Percentiles rank a stretch among this genome's conserved stretches.
Evolutionary conservation across 2,113 vertebrate species (phyloP).

Genomic region (Chlorodrepanis virens): DNA sequence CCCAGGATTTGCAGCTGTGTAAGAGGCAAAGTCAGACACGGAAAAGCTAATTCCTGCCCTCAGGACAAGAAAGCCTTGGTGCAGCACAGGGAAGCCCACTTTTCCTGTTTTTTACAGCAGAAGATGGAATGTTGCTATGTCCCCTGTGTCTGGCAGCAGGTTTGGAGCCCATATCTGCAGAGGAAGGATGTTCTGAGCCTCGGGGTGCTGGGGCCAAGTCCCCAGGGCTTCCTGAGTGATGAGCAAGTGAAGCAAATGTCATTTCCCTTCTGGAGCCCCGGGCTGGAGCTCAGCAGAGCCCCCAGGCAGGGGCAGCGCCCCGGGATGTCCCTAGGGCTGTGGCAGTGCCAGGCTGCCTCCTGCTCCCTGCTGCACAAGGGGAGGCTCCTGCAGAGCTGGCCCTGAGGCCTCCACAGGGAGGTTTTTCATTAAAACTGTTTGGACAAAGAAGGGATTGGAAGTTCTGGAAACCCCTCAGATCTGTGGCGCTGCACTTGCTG

Average conservation of each 20-base stretch:
- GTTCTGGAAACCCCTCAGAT: neutral
- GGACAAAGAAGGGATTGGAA: neutral
- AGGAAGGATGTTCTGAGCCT: slow-evolving; percentile 32
- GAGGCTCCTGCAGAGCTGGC: neutral
- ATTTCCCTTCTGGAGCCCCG: neutral
- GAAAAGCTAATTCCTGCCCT: neutral
- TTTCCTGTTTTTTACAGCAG: slow-evolving; percentile 17
- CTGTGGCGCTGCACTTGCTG: neutral
- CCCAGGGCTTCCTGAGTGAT: neutral
- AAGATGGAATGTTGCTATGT: neutral
- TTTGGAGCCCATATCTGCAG: neutral
- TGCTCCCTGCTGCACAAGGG: neutral
- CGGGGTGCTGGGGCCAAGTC: neutral
- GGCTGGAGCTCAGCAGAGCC: neutral
- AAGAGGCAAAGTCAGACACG: neutral
- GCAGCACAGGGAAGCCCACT: neutral
- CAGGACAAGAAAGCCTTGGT: neutral
- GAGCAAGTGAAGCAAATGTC: neutral
- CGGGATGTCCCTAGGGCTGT: neutral
- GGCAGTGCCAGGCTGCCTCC: neutral
- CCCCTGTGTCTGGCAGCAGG: neutral
- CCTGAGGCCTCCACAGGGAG: accelerated
- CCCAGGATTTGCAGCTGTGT: neutral
- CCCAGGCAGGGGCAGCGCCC: neutral
- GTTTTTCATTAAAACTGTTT: accelerated